These are phyloP conservation scores for Rattus norvegicus DNA, from an alignment of 2,113 vertebrate species.

Conservation along the genomic window DNA sequence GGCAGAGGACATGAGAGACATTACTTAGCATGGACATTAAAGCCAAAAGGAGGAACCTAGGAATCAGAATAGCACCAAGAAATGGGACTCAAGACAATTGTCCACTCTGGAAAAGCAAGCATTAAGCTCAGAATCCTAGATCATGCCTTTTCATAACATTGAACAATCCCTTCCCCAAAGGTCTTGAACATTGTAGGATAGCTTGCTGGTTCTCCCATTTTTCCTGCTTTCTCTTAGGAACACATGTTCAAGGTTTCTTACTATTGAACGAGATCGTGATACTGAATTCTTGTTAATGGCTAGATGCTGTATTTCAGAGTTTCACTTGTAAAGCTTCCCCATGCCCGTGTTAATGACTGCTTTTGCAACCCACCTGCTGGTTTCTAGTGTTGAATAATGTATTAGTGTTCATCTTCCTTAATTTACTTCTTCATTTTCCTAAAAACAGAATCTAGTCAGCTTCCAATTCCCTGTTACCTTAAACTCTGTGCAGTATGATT, in stretches of 20 bases:
- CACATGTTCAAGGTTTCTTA: background rate
- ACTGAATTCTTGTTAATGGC: background rate
- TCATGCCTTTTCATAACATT: constrained; percentile 19
- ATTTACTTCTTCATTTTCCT: constrained; percentile 57
- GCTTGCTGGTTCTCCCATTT: background rate
- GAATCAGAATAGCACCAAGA: background rate
- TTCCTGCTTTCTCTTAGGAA: background rate
- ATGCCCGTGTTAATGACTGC: background rate
- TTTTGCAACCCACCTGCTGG: background rate
- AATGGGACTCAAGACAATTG: background rate
- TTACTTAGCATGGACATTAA: background rate
- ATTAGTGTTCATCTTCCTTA: constrained; percentile 14
- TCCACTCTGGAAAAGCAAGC: constrained; percentile 6
- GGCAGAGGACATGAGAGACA: background rate
- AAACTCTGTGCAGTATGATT: constrained; percentile 6
- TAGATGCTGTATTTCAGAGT: constrained; percentile 6
- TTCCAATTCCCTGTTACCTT: constrained; percentile 23
- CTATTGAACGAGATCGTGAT: background rate
- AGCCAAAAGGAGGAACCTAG: background rate
- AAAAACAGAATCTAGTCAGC: constrained; percentile 48
- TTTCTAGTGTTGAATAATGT: constrained; percentile 42
- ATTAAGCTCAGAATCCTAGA: background rate
- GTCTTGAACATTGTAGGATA: background rate
- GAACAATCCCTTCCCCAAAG: constrained; percentile 16
- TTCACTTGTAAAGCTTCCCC: background rate